These are phyloP conservation scores for Metaphire vulgaris DNA, from an alignment of 1,140 invertebrate species.

Conservation along the genomic window DNA sequence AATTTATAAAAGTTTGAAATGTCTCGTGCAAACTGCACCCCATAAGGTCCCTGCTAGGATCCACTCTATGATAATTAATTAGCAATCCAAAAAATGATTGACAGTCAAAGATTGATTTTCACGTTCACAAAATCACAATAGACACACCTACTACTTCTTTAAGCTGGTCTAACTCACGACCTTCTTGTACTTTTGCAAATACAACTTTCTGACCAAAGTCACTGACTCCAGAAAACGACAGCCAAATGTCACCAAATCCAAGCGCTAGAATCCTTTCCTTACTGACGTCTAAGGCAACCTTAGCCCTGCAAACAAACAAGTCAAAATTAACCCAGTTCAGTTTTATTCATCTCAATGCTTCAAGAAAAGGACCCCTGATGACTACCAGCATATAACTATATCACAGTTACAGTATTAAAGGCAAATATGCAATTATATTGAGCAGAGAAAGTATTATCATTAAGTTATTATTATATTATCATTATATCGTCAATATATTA, in stretches of 20 bases:
- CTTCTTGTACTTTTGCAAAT: background rate
- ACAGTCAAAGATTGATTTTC: background rate
- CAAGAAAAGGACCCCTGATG: no score
- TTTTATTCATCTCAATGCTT: no score
- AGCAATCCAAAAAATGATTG: background rate
- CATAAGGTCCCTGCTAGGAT: background rate
- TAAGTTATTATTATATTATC: background rate
- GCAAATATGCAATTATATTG: background rate
- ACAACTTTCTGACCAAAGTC: background rate
- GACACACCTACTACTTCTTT: background rate
- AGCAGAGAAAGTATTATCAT: background rate
- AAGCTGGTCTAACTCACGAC: background rate
- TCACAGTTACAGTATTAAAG: background rate
- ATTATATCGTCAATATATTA: background rate
- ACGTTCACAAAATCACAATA: background rate
- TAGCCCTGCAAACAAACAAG: background rate
- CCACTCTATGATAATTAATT: background rate
- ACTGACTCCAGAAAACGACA: background rate
- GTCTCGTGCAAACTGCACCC: background rate
- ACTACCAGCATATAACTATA: background rate
- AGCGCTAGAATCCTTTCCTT: background rate
- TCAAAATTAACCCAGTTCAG: background rate
- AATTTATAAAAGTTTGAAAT: no score
- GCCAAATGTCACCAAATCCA: background rate
- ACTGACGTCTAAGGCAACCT: background rate